These are phyloP conservation scores for Callaeas wilsoni DNA, from an alignment of 2,113 vertebrate species.

Conservation along the genomic window DNA sequence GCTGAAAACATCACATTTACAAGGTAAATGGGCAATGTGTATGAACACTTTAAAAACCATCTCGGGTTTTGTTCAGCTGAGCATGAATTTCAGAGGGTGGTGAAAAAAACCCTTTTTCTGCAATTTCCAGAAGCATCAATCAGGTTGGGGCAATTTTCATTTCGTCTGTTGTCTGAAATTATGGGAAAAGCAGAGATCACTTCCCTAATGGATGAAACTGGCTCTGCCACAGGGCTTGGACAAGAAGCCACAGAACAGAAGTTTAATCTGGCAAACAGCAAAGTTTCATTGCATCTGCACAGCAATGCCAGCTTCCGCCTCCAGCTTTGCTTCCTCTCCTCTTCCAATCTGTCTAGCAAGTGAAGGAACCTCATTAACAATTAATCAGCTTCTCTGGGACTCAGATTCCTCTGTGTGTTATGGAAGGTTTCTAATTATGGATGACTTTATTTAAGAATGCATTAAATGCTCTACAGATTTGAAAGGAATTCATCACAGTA, in stretches of 20 bases:
- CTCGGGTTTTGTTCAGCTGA: background rate
- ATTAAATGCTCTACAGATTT: conserved; percentile 40
- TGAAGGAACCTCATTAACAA: conserved; percentile 10
- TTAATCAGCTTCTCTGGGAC: conserved; percentile 12
- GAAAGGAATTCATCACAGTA: conserved; percentile 29
- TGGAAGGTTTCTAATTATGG: conserved; percentile 38
- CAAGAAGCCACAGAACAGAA: background rate
- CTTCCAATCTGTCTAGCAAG: background rate
- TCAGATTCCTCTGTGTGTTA: background rate
- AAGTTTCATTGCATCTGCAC: background rate
- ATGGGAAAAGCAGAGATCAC: background rate
- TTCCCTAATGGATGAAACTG: background rate
- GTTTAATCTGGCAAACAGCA: background rate
- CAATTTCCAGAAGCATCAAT: background rate
- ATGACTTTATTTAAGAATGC: background rate
- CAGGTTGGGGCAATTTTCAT: background rate
- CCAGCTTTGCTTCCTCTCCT: background rate
- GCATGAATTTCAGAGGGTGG: background rate
- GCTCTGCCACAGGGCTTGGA: background rate
- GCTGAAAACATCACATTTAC: background rate
- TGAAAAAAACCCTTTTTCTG: background rate
- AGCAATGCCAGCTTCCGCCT: background rate
- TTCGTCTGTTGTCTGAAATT: background rate
- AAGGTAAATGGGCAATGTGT: too few relatives aligned
- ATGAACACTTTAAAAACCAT: background rate